Conservation (phyloP, 2,113 vertebrate genomes). For the Forbesichthys agassizii region DNA sequence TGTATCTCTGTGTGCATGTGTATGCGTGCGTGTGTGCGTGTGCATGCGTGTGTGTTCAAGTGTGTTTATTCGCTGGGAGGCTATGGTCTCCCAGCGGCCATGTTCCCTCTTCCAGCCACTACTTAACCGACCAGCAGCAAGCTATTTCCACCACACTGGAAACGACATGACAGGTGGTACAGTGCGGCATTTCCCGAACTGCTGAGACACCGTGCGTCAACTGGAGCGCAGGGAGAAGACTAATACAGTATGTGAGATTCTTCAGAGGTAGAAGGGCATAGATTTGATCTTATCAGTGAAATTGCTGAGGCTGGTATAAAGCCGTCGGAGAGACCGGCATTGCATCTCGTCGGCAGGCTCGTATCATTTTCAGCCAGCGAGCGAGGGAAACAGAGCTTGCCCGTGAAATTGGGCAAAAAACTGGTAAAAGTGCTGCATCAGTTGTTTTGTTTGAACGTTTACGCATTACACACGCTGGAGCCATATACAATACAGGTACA, state of each 20-base stretch:
- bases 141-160: slow-evolving; percentile 4
- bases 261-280: background rate
- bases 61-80: background rate
- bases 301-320: background rate
- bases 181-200: background rate
- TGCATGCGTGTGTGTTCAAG: background rate
- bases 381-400: slow-evolving; percentile 6
- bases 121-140: slow-evolving; percentile 14
- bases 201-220: no score
- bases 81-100: slow-evolving; percentile 13
- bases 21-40: slow-evolving; percentile 2
- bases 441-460: no score
- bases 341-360: no score
- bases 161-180: no score
- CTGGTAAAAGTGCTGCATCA: no score
- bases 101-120: slow-evolving; percentile 22
- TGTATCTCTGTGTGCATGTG: background rate
- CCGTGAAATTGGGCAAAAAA: no score
- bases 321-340: no score
- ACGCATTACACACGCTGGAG: background rate
- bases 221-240: no score
- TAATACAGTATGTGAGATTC: background rate
- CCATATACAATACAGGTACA: no score
- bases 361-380: background rate
- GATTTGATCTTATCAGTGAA: slow-evolving; percentile 9